phyloP scores from a whole-genome alignment of 2,888 invertebrate genomes.

The Gasteruption jaculator region DNA sequence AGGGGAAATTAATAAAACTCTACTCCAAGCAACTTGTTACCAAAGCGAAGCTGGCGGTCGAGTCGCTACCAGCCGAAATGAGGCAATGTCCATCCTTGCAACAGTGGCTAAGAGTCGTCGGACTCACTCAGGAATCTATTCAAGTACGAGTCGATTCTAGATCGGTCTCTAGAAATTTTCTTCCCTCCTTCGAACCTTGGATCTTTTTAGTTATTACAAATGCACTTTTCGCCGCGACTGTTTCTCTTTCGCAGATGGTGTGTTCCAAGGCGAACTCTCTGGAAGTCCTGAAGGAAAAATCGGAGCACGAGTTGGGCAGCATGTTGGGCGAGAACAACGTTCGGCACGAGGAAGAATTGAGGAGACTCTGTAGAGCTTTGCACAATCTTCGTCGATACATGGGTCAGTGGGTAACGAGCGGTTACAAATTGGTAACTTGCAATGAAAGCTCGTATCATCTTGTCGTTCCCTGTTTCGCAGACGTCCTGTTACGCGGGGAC shows the following conservation, averaged over 20 bases:
- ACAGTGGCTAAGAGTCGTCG: slow-evolving; percentile 92
- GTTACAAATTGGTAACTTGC: neutral
- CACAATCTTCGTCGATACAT: slow-evolving; percentile 81
- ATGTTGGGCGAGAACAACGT: slow-evolving; percentile 65
- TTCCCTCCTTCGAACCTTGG: neutral
- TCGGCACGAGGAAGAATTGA: slow-evolving; percentile 72
- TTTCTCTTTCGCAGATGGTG: slow-evolving; percentile 57
- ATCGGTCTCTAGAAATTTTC: too few relatives aligned
- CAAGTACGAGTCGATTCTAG: slow-evolving; percentile 52
- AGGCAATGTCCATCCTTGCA: slow-evolving; percentile 75
- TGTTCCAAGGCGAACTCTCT: slow-evolving; percentile 69
- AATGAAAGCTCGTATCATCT: neutral
- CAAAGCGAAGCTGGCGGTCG: slow-evolving; percentile 72
- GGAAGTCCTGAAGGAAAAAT: slow-evolving; percentile 78
- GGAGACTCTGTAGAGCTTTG: slow-evolving; percentile 77
- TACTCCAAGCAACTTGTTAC: slow-evolving; percentile 87
- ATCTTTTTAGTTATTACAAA: neutral
- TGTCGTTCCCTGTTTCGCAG: slow-evolving; percentile 42
- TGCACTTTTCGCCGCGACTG: too few relatives aligned
- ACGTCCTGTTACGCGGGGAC: slow-evolving; percentile 60
- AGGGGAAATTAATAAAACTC: slow-evolving; percentile 91
- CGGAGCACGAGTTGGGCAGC: slow-evolving; percentile 75
- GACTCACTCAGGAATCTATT: slow-evolving; percentile 69
- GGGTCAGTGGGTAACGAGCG: slow-evolving; percentile 58
- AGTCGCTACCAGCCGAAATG: slow-evolving; percentile 59